Percentiles rank a stretch among this genome's conserved stretches.
Conservation (phyloP, 1,140 invertebrate genomes). For the Colletes gigas region DNA sequence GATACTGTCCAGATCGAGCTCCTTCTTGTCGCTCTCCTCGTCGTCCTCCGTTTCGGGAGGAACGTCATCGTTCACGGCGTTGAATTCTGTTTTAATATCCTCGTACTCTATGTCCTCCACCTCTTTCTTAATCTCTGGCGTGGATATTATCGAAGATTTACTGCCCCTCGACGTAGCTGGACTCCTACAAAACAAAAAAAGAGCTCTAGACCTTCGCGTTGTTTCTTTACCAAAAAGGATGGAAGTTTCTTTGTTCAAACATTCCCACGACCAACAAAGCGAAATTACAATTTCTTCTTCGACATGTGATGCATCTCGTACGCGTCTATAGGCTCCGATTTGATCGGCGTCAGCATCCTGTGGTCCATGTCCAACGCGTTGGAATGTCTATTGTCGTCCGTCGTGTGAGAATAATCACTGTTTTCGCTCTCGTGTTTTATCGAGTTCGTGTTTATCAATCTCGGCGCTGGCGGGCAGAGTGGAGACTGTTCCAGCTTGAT, state of each 20-base stretch:
- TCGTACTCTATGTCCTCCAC: constrained; percentile 76
- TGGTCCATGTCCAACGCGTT: constrained; percentile 64
- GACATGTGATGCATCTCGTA: constrained; percentile 66
- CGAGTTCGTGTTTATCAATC: constrained; percentile 62
- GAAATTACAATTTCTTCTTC: constrained; percentile 73
- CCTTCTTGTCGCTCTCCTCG: constrained; percentile 75
- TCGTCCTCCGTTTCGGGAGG: constrained; percentile 68
- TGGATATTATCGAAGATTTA: constrained; percentile 59
- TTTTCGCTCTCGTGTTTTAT: constrained; percentile 75
- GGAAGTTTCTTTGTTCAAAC: background rate
- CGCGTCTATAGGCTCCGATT: constrained; percentile 70
- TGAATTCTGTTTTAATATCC: constrained; percentile 72
- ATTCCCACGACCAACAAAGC: constrained; percentile 4
- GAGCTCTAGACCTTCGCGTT: background rate
- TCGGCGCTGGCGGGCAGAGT: constrained; percentile 55
- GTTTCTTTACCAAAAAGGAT: no score
- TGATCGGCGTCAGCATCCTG: constrained; percentile 64
- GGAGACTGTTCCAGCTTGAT: constrained; percentile 74
- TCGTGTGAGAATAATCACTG: constrained; percentile 72
- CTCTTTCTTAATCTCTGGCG: constrained; percentile 76
- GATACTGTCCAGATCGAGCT: constrained; percentile 83
- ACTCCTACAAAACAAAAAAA: constrained; percentile 65
- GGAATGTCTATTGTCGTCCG: constrained; percentile 74
- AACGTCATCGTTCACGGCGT: constrained; percentile 63
- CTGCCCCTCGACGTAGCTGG: constrained; percentile 62